A percentile compares a stretch with the other conserved stretches of the same genome.
phyloP scores from a whole-genome alignment of 1,140 invertebrate genomes.

The Aphis gossypii region DNA sequence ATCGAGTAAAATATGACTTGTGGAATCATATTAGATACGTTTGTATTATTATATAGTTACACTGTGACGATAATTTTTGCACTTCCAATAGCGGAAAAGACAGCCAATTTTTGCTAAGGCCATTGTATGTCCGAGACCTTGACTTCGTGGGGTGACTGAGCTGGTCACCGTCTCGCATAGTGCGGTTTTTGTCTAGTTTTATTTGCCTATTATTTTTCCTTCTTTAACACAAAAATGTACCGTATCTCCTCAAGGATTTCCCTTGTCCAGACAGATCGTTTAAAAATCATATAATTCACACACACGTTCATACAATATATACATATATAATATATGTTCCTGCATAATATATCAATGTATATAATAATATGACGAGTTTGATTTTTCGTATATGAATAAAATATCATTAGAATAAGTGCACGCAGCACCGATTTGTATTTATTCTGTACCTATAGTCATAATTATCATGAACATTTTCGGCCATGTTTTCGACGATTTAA shows the following conservation, averaged over 20 bases:
- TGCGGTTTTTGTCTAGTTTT: slow-evolving; percentile 32
- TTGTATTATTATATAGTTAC: not conserved
- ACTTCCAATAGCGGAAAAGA: slow-evolving; percentile 16
- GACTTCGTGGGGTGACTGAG: slow-evolving; percentile 53
- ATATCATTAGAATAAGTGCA: not conserved
- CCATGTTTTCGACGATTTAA: slow-evolving; percentile 26
- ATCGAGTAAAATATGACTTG: not conserved
- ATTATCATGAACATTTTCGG: slow-evolving; percentile 35
- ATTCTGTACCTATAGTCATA: not conserved
- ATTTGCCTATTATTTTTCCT: slow-evolving; percentile 5
- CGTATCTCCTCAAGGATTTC: slow-evolving; percentile 36
- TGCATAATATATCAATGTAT: not conserved
- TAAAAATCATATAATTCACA: not conserved
- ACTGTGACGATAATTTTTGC: slow-evolving; percentile 19
- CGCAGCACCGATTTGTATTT: not conserved
- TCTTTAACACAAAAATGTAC: not conserved
- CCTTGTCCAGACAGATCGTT: not conserved
- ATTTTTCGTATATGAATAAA: not conserved
- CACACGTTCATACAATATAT: not conserved
- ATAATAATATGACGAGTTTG: not conserved
- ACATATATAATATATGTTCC: not conserved
- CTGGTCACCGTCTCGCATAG: slow-evolving; percentile 18
- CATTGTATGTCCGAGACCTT: slow-evolving; percentile 52
- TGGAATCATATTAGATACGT: not conserved
- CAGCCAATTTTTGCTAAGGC: slow-evolving; percentile 17